Evolutionary conservation across 2,888 invertebrate species (phyloP), one percentile per base, ranked within the genome.

Genomic region (Cerastis rubricosa): DNA sequence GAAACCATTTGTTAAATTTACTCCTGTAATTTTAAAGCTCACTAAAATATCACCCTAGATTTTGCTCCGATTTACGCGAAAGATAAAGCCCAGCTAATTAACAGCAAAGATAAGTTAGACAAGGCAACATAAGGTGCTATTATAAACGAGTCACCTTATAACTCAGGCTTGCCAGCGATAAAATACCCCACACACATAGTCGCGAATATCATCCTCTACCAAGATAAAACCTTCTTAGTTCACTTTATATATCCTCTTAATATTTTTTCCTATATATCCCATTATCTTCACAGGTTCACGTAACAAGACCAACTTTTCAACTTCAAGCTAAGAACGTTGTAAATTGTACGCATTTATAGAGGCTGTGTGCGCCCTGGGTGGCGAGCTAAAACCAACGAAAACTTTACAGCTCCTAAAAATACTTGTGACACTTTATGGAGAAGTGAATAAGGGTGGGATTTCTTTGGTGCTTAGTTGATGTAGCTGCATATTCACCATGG

Each of bases 281-380:
- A 89, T 89, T 90, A 89, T 89, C 90, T 93, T 92, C 93, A 92
- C 91, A 91, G 89, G 87, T 92, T 89, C 90, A 90, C 90, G 89
- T 93, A 94, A 94, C 93, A 92, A 93, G 92, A 89, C 90, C 90
- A 93, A 94, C 94, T 95, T 95, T 94, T 95, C 94, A 95, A 95
- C 93, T 94, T 94, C 92, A 93, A 92, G 90, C 93, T 93, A 94
- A 93, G 94, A 92, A 92, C 92, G 93, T 94, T 94, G 94, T 95
- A 95, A 95, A 95, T 95, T 94, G 94, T 93, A 91, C 89, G 90
- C 95, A 94, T 95, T 95, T 95, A 95, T 95, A 94, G 94, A 91
- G 91, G 90, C 92, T 90, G 90, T 89, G 90, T 85, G 89, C 95
- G 93, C 94, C 92, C 92, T 95, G 95, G 95, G 95, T 95, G 95